Evolutionary conservation across 1,140 invertebrate species (phyloP).

Genomic region (Augochlora pura): DNA sequence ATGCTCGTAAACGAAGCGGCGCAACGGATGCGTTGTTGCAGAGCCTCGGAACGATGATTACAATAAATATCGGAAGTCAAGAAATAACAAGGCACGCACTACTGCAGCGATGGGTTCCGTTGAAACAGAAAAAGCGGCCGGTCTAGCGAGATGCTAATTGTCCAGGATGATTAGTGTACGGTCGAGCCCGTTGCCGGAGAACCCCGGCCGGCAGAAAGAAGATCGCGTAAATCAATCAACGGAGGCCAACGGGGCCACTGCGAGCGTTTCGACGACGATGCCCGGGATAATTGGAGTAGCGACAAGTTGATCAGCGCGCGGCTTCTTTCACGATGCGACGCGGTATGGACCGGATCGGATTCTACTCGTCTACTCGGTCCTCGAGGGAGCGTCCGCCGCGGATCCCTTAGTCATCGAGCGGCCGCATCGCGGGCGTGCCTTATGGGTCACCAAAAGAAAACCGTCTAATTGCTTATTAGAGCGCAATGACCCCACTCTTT

Average conservation of each 20-base stretch:
- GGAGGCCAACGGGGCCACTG: too few species aligned
- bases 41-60: too few species aligned
- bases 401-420: conserved; percentile 54
- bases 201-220: conserved; percentile 35
- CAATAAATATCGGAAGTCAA: neutral
- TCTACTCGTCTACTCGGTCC: conserved; percentile 39
- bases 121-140: conserved; percentile 16
- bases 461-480: conserved; percentile 48
- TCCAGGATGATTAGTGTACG: conserved; percentile 48
- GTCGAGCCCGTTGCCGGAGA: neutral
- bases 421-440: conserved; percentile 56
- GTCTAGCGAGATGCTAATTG: conserved; percentile 57
- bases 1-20: too few species aligned
- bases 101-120: neutral
- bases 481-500: conserved; percentile 8
- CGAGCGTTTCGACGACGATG: conserved; percentile 50
- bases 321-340: conserved; percentile 46
- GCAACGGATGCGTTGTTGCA: too few species aligned
- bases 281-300: conserved; percentile 63
- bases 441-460: conserved; percentile 40
- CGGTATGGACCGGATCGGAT: conserved; percentile 45
- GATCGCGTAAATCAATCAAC: conserved; percentile 64
- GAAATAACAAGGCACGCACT: neutral
- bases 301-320: conserved; percentile 64
- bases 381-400: neutral